Evolutionary conservation across 2,113 vertebrate genomes (phyloP).

Genomic region (Aleadryas rufinucha): DNA sequence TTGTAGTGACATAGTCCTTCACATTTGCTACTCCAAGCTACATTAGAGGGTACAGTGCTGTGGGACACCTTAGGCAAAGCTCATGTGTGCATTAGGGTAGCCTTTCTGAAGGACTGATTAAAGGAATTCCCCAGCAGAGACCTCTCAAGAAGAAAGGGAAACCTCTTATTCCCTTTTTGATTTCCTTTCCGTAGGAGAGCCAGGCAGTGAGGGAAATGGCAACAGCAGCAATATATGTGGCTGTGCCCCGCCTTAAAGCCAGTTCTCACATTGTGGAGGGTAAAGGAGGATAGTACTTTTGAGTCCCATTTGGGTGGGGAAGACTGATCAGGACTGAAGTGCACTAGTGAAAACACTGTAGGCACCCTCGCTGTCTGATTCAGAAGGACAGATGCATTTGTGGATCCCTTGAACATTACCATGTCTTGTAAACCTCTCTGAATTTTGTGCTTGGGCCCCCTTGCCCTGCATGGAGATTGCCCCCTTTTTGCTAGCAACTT

Average conservation of each 20-base stretch:
- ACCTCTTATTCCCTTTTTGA: background rate
- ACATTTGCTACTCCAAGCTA: background rate
- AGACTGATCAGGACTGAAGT: background rate
- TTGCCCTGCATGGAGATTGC: background rate
- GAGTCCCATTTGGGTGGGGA: background rate
- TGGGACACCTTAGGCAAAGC: background rate
- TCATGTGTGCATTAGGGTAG: rapidly evolving
- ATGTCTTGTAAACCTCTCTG: background rate
- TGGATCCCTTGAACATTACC: background rate
- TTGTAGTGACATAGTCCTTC: background rate
- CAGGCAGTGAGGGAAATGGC: background rate
- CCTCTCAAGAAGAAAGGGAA: background rate
- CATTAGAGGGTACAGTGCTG: background rate
- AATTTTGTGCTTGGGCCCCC: background rate
- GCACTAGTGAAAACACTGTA: background rate
- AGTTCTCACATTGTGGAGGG: background rate
- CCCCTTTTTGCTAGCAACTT: background rate
- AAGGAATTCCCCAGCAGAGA: background rate
- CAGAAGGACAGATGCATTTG: background rate
- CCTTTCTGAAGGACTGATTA: background rate
- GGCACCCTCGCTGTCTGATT: background rate
- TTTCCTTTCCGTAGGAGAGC: background rate
- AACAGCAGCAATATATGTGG: background rate
- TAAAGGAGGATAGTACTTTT: background rate
- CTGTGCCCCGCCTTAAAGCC: background rate